Conservation (phyloP, 2,113 vertebrate species). For the Planiliza haematocheilus region DNA sequence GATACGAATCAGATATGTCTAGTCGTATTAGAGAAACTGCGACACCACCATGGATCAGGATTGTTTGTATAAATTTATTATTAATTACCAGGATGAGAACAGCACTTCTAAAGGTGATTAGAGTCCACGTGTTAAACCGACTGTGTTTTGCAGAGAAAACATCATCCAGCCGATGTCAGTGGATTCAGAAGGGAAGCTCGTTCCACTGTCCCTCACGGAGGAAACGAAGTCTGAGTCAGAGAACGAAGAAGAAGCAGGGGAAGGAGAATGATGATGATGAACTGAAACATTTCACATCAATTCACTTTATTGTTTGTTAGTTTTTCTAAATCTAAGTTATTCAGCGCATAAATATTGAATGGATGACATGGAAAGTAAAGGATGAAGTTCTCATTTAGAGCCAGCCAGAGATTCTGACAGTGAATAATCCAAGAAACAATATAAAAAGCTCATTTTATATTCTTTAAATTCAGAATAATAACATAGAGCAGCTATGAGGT, state of each 20-base stretch:
- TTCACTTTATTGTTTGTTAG: background rate
- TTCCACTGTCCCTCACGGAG: slow-evolving; percentile 65
- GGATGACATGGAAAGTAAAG: background rate
- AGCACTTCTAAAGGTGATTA: background rate
- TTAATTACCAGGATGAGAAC: background rate
- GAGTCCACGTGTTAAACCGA: background rate
- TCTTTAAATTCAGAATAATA: slow-evolving; percentile 6
- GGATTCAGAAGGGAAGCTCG: slow-evolving; percentile 73
- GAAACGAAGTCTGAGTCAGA: slow-evolving; percentile 62
- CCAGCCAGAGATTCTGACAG: background rate
- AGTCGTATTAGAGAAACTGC: background rate
- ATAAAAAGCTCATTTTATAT: background rate
- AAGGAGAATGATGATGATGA: slow-evolving; percentile 40
- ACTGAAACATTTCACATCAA: slow-evolving; percentile 34
- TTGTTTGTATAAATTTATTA: background rate
- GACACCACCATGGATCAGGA: no score
- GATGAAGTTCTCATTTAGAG: background rate
- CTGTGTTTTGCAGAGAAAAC: slow-evolving; percentile 59
- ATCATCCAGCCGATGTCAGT: slow-evolving; percentile 79
- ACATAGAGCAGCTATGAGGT: slow-evolving; percentile 11
- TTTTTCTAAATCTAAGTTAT: slow-evolving; percentile 25
- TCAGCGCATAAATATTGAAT: slow-evolving; percentile 3
- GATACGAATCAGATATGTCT: background rate
- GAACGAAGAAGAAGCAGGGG: slow-evolving; percentile 38
- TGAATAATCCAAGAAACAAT: background rate